phyloP scores from a whole-genome alignment of 1,140 invertebrate genomes.

The Nomia melanderi region DNA sequence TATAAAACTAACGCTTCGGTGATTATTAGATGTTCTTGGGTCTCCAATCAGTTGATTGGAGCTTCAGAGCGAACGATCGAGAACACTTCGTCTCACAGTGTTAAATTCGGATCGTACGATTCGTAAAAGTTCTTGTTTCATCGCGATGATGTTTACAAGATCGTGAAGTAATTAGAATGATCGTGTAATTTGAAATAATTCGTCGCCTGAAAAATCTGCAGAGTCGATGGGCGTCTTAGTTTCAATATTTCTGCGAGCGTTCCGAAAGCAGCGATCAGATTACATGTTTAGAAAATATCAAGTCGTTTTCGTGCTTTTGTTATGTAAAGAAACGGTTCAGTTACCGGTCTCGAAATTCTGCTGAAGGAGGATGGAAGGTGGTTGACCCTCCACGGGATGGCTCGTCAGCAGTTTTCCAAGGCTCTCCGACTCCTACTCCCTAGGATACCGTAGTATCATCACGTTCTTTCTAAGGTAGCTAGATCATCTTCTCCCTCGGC shows the following conservation, averaged over 20 bases:
- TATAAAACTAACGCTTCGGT: too few relatives aligned
- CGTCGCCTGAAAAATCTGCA: background rate
- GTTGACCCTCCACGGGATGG: constrained; percentile 26
- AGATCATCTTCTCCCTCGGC: constrained; percentile 42
- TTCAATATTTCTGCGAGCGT: background rate
- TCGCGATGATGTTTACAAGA: too few relatives aligned
- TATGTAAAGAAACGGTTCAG: background rate
- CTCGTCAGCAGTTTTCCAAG: constrained; percentile 59
- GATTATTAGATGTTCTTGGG: too few relatives aligned
- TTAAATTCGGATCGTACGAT: too few relatives aligned
- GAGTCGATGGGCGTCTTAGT: background rate
- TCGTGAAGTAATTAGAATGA: too few relatives aligned
- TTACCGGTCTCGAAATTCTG: constrained; percentile 23
- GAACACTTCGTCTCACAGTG: too few relatives aligned
- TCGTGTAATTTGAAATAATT: too few relatives aligned
- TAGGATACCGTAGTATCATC: constrained; percentile 61
- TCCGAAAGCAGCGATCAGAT: background rate
- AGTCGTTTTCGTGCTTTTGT: background rate
- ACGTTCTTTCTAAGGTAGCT: constrained; percentile 53
- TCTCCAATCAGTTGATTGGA: too few relatives aligned
- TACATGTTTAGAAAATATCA: background rate
- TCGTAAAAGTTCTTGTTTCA: too few relatives aligned
- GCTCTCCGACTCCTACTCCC: constrained; percentile 42
- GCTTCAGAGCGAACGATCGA: too few relatives aligned
- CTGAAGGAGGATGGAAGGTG: constrained; percentile 32